Evolutionary conservation across 2,888 invertebrate species (phyloP).

Genomic region (Lasioglossum pauxillum): DNA sequence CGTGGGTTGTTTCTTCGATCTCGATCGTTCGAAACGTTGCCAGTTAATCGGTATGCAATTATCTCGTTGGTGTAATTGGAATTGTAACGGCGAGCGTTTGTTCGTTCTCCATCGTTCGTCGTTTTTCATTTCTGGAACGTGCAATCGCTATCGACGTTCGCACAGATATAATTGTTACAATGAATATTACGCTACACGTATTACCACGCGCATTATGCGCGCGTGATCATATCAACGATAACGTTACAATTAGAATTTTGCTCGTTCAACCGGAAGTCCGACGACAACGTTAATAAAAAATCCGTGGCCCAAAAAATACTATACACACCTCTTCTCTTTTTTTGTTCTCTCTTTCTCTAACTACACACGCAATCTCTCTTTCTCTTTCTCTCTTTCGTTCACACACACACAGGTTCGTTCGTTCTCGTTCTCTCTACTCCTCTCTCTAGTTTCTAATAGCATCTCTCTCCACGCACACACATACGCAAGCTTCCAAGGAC

Average conservation of each 20-base stretch:
- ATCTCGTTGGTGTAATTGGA: not conserved
- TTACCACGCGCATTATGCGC: conserved; percentile 6
- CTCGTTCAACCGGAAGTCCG: conserved; percentile 22
- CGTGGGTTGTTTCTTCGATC: not conserved
- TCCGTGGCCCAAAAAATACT: conserved; percentile 50
- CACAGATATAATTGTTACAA: not conserved
- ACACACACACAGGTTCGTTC: not conserved
- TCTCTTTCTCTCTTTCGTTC: not conserved
- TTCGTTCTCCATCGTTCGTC: not conserved
- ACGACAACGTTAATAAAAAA: conserved; percentile 51
- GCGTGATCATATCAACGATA: not conserved
- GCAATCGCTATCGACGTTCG: not conserved
- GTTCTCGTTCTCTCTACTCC: not conserved
- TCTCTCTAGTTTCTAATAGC: conserved; percentile 29
- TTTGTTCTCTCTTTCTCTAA: conserved; percentile 5
- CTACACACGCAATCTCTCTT: not conserved
- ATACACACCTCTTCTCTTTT: conserved; percentile 28
- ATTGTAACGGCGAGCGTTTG: not conserved
- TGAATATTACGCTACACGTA: conserved; percentile 15
- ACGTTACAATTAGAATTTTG: conserved; percentile 14
- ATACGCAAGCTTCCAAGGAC: conserved; percentile 51
- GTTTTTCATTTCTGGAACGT: not conserved
- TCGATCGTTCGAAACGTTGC: not conserved
- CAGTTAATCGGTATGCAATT: not conserved
- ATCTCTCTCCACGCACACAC: conserved; percentile 39